phyloP scores from a whole-genome alignment of 2,888 invertebrate species.

The Meiosimyza decipiens region DNA sequence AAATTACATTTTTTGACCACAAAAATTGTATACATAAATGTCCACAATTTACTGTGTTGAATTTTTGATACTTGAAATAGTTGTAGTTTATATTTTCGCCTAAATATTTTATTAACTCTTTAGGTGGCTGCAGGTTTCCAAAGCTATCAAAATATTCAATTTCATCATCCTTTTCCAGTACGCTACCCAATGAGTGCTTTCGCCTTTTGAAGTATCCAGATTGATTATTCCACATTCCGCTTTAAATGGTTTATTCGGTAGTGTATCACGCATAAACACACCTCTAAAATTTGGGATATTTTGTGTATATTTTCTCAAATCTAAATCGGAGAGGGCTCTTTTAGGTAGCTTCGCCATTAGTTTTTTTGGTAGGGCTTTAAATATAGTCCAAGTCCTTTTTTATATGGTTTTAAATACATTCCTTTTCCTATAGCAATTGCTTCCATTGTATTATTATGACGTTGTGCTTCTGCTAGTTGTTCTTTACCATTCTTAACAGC shows the following conservation, averaged over 20 bases:
- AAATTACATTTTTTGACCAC: slow-evolving; percentile 23
- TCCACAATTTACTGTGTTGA: slow-evolving; percentile 41
- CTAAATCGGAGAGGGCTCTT: slow-evolving; percentile 45
- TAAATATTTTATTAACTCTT: slow-evolving; percentile 52
- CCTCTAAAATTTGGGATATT: slow-evolving; percentile 49
- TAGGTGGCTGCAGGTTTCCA: slow-evolving; percentile 56
- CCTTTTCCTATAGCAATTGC: slow-evolving; percentile 48
- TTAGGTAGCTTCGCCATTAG: slow-evolving; percentile 51
- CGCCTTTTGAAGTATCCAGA: slow-evolving; percentile 49
- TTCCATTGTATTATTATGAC: slow-evolving; percentile 24
- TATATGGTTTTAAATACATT: slow-evolving; percentile 51
- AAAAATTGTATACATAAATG: slow-evolving; percentile 38
- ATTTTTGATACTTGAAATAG: slow-evolving; percentile 51
- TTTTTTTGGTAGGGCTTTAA: slow-evolving; percentile 44
- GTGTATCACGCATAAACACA: slow-evolving; percentile 45
- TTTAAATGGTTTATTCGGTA: slow-evolving; percentile 31
- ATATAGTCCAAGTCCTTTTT: slow-evolving; percentile 39
- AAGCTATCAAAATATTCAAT: slow-evolving; percentile 61
- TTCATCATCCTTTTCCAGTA: slow-evolving; percentile 53
- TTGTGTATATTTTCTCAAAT: slow-evolving; percentile 45
- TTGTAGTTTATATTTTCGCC: slow-evolving; percentile 49
- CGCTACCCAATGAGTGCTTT: slow-evolving; percentile 61
- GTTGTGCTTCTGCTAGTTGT: slow-evolving; percentile 52
- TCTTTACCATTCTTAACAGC: slow-evolving; percentile 52
- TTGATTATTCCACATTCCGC: slow-evolving; percentile 39